Base-by-base conservation (phyloP, 2,113 vertebrate genomes). In the Mola mola region DNA sequence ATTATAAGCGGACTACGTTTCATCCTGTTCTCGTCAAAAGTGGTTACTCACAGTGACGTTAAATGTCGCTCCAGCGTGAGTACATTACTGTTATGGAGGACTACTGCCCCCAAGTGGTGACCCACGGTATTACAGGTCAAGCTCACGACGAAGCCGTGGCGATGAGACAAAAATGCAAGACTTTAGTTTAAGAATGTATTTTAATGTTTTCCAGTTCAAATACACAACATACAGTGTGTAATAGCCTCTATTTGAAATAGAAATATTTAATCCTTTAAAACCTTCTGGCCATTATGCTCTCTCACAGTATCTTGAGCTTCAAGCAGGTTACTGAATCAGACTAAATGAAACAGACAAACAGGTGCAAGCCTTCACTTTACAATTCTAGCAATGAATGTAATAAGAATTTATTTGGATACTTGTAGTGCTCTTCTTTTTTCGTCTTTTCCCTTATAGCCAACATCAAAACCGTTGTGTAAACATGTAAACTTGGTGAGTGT, bases 201-300 rank as follows among this genome's bases (percentile, higher is more conserved):
- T 91, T 91, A 87, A 91, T 93, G 87, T 91, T 92, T 88, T 92
- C 87, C 91, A 85, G 87, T 91, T 92, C 89, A 90, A 75, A 90
- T 90, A 92, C 91, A 92, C 91, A 91, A 91, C 92, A 90, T 92
- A 92, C 90, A 92, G 92, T 92, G 92, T 93, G 91, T 92, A 92
- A 89, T 91, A 92, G 87, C 89, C 88, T 91, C 90, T 92, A 92
- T 92, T 91, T 90, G 90, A 92, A 92, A 93, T 91, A 91, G 91
- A 93, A 93, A 92, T 92, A 91, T 91, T 88, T 76, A 81, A 75
- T 72, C 87, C 68, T 77, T 86, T 83, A 77, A 86, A 87, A 79
- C 75, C 74, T 66, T 83, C 82, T 73, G 70, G 78, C 85, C 89
- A 67, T 82, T 78, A 83, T 81, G 71, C 78, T 83, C 81, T 79